Evolutionary conservation across 2,797 vertebrate species (phyloP).

Genomic region (Nasua narica): DNA sequence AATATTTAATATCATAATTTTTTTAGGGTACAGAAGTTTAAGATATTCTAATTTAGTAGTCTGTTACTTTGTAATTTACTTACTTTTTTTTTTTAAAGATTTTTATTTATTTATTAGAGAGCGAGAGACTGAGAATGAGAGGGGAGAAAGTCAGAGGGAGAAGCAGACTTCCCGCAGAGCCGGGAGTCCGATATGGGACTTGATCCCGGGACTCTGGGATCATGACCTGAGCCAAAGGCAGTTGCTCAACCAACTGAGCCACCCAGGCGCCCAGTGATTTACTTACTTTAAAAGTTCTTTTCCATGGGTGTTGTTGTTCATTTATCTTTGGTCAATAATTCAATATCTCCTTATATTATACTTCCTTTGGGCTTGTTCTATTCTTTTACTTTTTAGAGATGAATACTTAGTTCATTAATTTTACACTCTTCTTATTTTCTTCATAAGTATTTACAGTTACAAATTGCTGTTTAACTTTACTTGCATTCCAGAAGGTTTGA

Average conservation of each 20-base stretch:
- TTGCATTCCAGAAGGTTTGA: not conserved
- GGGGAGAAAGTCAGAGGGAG: too few species aligned
- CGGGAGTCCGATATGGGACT: too few species aligned
- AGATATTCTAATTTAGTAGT: not conserved
- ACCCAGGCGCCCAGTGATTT: too few species aligned
- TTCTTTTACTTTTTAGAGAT: not conserved
- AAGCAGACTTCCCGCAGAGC: too few species aligned
- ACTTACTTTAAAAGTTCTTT: not conserved
- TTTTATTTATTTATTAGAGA: too few species aligned
- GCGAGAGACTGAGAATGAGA: too few species aligned
- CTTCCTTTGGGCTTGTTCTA: not conserved
- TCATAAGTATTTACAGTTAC: not conserved
- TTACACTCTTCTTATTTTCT: not conserved
- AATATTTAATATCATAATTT: not conserved
- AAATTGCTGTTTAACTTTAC: not conserved
- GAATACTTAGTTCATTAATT: not conserved
- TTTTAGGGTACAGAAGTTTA: not conserved
- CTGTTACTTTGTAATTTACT: not conserved
- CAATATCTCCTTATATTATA: not conserved
- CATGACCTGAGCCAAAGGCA: too few species aligned
- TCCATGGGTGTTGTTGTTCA: not conserved
- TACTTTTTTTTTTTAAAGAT: too few species aligned
- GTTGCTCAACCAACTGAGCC: too few species aligned
- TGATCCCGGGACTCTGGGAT: too few species aligned
- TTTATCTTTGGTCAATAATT: not conserved